A percentile compares a stretch with the other conserved stretches of the same genome.
Evolutionary conservation across 2,113 vertebrate genomes (phyloP).

Genomic region (Meriones unguiculatus): DNA sequence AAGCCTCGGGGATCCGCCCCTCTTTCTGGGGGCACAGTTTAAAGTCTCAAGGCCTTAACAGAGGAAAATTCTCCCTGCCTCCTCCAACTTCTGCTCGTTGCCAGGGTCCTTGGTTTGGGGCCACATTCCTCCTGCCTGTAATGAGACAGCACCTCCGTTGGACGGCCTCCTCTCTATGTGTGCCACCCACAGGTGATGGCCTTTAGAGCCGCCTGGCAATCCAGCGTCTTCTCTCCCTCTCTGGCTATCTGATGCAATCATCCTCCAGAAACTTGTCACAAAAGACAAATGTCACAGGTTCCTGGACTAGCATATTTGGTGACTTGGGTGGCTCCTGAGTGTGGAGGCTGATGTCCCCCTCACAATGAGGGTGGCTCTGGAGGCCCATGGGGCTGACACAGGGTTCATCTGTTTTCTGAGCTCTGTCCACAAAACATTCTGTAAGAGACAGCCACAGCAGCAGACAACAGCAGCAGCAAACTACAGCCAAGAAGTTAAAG

Average conservation of each 20-base stretch:
- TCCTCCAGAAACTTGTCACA: no score
- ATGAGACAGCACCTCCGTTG: accelerated
- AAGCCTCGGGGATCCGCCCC: no score
- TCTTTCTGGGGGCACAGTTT: not conserved
- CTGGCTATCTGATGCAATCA: not conserved
- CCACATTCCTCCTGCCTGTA: accelerated
- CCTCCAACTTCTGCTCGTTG: not conserved
- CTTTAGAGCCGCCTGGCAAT: not conserved
- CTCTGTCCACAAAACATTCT: accelerated
- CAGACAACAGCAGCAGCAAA: no score
- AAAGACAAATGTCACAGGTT: not conserved
- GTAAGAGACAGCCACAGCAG: not conserved
- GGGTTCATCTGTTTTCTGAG: accelerated
- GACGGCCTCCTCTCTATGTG: accelerated
- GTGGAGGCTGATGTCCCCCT: not conserved
- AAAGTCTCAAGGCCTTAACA: not conserved
- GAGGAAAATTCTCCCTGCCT: not conserved
- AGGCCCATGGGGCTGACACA: accelerated
- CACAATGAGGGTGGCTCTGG: accelerated
- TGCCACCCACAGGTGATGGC: accelerated
- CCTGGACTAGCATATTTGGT: not conserved
- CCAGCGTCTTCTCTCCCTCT: not conserved
- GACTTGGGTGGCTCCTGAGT: not conserved
- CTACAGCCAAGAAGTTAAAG: not conserved
- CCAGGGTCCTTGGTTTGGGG: not conserved